Base-by-base conservation (phyloP, 1,140 invertebrate genomes). In the Drosophila murphyi region DNA sequence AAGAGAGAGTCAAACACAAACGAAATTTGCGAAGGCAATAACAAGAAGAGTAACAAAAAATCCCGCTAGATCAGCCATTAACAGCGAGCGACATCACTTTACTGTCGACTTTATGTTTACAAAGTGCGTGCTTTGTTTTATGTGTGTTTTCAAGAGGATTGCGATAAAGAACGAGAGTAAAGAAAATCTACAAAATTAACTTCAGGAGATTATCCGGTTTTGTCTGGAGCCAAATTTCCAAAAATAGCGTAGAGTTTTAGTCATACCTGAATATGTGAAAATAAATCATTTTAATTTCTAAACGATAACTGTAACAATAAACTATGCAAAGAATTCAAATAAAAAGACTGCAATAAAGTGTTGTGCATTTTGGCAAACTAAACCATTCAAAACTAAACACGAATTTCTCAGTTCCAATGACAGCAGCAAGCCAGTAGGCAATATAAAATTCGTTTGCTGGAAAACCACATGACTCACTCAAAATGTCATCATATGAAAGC, bases 61-160 rank as follows among this genome's bases (percentile, higher is more conserved):
- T 20, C 1, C n/a, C 34, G 48, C 45, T 28, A 56, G 47, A 41
- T 50, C 51, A 32, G 43, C 63, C 78, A 80, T 81, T 80, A 62
- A 28, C 67, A 67, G 37, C 70, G 67, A 72, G 47, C 64, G 71
- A 48, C 75, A 61, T 65, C 62, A 47, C 72, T 79, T 86, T 86
- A 87, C 73, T 67, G 72, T 62, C 41, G 79, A 74, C 83, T 87
- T 73, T 61, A 68, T 61, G 82, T 76, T 82, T 78, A 87, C 82
- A 87, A 87, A 87, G 78, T 86, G 82, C 65, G 68, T 76, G 82
- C 68, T 87, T 86, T 86, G 82, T 87, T 41, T 41, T 87, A 72
- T 76, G 78, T 60, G 76, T 76, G 20, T 20, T 20, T 86, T 78
- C 70, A 82, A 74, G 77, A 69, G 68, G 28, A 54, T 68, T 68